Conservation (phyloP, 2,797 vertebrate genomes). For the Trachops cirrhosus region DNA sequence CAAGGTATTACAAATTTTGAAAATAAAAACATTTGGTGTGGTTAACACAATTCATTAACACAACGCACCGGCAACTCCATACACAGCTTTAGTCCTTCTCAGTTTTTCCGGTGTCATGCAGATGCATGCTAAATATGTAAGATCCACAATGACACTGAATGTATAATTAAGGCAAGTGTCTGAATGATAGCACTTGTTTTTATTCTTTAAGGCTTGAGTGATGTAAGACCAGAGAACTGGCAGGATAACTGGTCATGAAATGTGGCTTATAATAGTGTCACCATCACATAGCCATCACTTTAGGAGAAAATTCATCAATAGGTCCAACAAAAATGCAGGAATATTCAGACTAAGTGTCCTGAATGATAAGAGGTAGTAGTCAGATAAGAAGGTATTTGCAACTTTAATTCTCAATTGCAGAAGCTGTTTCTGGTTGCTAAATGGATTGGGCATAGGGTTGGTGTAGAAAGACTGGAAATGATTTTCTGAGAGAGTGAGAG, state of each 20-base stretch:
- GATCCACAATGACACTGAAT: slow-evolving; percentile 11
- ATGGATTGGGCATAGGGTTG: background rate
- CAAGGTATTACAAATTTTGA: slow-evolving; percentile 54
- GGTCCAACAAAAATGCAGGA: background rate
- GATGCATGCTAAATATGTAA: slow-evolving; percentile 12
- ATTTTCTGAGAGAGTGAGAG: background rate
- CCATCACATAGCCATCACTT: background rate
- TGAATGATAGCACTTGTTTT: background rate
- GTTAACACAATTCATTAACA: slow-evolving; percentile 42
- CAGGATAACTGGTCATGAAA: background rate
- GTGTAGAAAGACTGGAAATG: background rate
- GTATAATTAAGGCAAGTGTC: slow-evolving; percentile 3
- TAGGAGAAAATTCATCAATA: background rate
- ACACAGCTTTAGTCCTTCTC: background rate
- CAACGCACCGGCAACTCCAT: background rate
- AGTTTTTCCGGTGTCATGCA: slow-evolving; percentile 11
- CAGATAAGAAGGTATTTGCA: background rate
- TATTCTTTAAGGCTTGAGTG: background rate
- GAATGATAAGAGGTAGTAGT: background rate
- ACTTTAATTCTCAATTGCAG: background rate
- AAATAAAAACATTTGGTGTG: slow-evolving; percentile 28
- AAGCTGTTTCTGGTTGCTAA: background rate
- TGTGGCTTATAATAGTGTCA: background rate
- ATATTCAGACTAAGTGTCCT: background rate
- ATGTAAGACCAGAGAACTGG: background rate